Evolutionary conservation across 1,140 invertebrate species (phyloP), one percentile per base, ranked within the genome.

Genomic region (Hylaeus volcanicus): DNA sequence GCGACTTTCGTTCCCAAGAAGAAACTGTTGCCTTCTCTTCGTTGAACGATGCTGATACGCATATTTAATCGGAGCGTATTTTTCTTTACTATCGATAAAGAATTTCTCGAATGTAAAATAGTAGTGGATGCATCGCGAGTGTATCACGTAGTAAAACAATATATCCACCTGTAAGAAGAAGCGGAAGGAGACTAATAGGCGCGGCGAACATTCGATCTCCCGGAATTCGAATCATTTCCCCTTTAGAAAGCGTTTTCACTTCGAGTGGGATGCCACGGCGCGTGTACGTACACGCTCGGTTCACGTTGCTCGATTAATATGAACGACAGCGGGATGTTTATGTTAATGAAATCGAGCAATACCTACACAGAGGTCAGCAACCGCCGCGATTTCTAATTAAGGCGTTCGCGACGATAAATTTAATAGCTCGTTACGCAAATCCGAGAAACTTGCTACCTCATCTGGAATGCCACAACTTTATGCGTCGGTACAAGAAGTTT

Each of bases 181-280:
- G 14, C 11, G 9, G 39, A 85, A 14, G 60, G 5, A 2, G 76
- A 68, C 65, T n/a, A 39, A 37, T 37, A 39, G 11, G 12, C 48
- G 14, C 0, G 64, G 51, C 55, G 53, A 3, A 1, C n/a, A 14
- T 51, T 77, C 58, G 14, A 68, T 74, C 55, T 60, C 43, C 58
- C 77, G 76, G 85, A 86, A 86, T 87, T 85, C 85, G 77, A 86
- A 87, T 89, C 71, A 86, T 87, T 88, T 79, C 43, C 69, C 69
- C 61, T 83, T 71, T 90, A 89, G 90, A 91, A 91, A 91, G 89
- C 87, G 88, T 89, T 91, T 90, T 91, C 90, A 89, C 90, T 89
- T 88, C 84, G 72, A 68, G 45, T 43, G 58, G 70, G 70, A 84
- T 45, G 37, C 26, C 26, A 26, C 26, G 26, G 26, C 12, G n/a